A percentile compares a stretch with the other conserved stretches of the same genome.
Conservation (phyloP, 2,113 vertebrate species). For the Cinclus cinclus region DNA sequence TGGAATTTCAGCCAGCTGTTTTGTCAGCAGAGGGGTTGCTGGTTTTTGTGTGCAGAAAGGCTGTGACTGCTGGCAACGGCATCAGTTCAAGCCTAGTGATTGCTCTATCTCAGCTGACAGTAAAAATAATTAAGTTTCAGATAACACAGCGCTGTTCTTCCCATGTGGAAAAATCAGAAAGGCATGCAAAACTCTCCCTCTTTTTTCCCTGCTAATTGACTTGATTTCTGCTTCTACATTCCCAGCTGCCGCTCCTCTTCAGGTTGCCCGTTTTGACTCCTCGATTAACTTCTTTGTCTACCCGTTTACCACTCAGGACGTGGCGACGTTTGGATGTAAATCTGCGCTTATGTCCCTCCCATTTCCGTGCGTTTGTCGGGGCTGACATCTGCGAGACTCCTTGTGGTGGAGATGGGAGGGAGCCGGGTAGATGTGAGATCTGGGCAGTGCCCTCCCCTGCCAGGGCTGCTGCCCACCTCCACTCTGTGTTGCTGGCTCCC, state of each 20-base stretch:
- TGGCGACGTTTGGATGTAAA: constrained; percentile 57
- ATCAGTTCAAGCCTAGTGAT: neutral
- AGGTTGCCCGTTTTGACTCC: constrained; percentile 61
- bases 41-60: neutral
- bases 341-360: neutral
- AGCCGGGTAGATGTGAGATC: accelerated
- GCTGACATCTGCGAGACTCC: neutral
- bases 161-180: constrained; percentile 35
- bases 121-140: constrained; percentile 16
- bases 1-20: neutral
- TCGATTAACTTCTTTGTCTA: constrained; percentile 64
- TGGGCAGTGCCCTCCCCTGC: neutral
- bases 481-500: accelerated
- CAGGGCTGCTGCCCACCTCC: neutral
- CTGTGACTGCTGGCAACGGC: neutral
- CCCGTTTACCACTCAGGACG: constrained; percentile 51
- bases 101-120: neutral
- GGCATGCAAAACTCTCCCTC: constrained; percentile 11
- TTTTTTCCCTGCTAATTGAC: constrained; percentile 29
- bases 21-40: accelerated
- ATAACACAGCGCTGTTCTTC: neutral
- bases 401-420: neutral
- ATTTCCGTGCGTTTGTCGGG: neutral
- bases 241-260: constrained; percentile 53
- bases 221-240: constrained; percentile 36